Percentiles rank a stretch among this genome's conserved stretches.
Evolutionary conservation across 2,888 invertebrate species (phyloP).

Genomic region (Chrysolina americana): DNA sequence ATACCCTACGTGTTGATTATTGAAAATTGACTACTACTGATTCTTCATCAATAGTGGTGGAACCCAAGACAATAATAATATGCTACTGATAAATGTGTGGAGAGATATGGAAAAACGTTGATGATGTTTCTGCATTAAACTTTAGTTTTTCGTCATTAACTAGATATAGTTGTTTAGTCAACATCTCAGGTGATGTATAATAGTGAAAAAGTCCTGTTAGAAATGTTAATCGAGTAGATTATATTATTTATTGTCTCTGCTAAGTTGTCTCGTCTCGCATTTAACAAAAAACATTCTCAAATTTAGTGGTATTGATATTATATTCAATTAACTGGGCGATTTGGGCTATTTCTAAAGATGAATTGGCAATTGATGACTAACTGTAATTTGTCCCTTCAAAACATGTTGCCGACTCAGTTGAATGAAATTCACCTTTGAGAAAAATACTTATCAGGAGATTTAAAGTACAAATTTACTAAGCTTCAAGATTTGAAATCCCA

Average conservation of each 20-base stretch:
- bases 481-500: too few species aligned
- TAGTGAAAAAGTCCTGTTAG: conserved; percentile 50
- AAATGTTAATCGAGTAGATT: conserved; percentile 44
- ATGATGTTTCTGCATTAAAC: conserved; percentile 37
- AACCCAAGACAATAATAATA: conserved; percentile 15
- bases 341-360: not conserved
- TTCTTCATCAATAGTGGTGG: not conserved
- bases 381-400: too few species aligned
- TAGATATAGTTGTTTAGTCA: conserved; percentile 49
- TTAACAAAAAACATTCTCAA: not conserved
- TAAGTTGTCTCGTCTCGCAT: conserved; percentile 21
- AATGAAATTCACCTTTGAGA: too few species aligned
- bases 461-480: too few species aligned
- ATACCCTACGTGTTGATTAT: not conserved
- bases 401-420: too few species aligned
- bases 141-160: conserved; percentile 34
- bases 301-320: conserved; percentile 19
- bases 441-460: too few species aligned
- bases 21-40: conserved; percentile 3
- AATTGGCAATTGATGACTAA: too few species aligned
- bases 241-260: conserved; percentile 29
- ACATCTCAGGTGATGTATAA: conserved; percentile 57
- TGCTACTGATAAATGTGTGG: not conserved
- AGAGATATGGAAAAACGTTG: conserved; percentile 13
- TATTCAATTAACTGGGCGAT: not conserved